phyloP scores from a whole-genome alignment of 1,140 invertebrate species.

The Drosophila ercepeae region DNA sequence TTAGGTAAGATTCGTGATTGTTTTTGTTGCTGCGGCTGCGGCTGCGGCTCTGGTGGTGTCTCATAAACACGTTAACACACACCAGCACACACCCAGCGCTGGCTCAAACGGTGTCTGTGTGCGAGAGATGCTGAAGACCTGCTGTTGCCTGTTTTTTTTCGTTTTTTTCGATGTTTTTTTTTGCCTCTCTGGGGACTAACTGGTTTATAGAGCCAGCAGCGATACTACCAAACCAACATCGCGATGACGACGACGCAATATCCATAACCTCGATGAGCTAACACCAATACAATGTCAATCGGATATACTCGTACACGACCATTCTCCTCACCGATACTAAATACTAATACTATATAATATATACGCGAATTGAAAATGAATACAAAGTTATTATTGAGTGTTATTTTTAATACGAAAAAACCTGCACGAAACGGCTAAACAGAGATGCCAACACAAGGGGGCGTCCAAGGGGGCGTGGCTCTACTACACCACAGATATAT shows the following conservation, averaged over 20 bases:
- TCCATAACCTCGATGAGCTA: conserved; percentile 81
- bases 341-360: not conserved
- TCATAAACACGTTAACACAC: conserved; percentile 74
- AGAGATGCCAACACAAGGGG: conserved; percentile 17
- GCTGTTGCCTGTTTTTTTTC: conserved; percentile 28
- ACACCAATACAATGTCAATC: conserved; percentile 59
- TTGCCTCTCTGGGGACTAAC: conserved; percentile 51
- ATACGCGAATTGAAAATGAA: conserved; percentile 73
- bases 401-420: conserved; percentile 69
- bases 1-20: conserved; percentile 70
- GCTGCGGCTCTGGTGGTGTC: conserved; percentile 53
- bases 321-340: conserved; percentile 46
- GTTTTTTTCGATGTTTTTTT: conserved; percentile 9
- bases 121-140: conserved; percentile 70
- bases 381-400: conserved; percentile 79
- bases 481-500: conserved; percentile 3
- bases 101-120: not conserved
- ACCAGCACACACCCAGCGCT: conserved; percentile 8
- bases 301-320: conserved; percentile 19
- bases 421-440: conserved; percentile 55
- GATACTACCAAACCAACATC: conserved; percentile 38
- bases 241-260: conserved; percentile 68
- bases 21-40: too few species aligned
- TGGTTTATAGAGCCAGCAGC: conserved; percentile 68
- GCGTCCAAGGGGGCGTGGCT: conserved; percentile 2